Base-by-base conservation (phyloP, 2,113 vertebrate species). In the Abramis brama region DNA sequence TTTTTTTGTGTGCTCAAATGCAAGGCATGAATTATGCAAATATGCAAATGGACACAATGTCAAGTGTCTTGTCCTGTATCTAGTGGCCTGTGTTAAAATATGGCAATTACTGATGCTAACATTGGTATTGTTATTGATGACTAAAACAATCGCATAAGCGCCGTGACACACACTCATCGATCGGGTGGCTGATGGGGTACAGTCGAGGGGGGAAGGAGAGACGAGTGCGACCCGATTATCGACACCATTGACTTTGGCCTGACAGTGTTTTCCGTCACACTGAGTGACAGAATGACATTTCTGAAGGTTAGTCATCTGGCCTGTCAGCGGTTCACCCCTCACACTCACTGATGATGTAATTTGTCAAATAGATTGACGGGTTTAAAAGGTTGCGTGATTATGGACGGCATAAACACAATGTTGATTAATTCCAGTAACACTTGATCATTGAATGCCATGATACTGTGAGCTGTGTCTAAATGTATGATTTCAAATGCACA, bases 21-120 rank as follows among this genome's bases (percentile, higher is more conserved):
- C 47, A 57, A 62, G 19, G 7, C 76, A 85, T 88, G 85, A 83
- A 82, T 89, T 66, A 90, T 88, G 85, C 87, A 86, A 52, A 79
- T 76, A 79, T 86, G 88, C 59, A 86, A 89, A 91, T 77, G 75
- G 64, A 23, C 62, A 50, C 82, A 91, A 93, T 91, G 92, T 94
- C 90, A 91, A 89, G 71, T 80, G 88, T 83, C 83, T 79, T 86
- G 73, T 36, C 30, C 59, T 76, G 87, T 90, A 89, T 87, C 86
- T 87, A 64, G 45, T 91, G 89, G 89, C 78, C 60, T 33, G 23
- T 55, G 83, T 83, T 86, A 55, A 90, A 89, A 90, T 85, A 85
- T 45, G 60, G 71, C 82, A 83, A 86, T 91, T 89, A 90, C 59
- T 78, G 83, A 90, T 87, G 86, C 77, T 82, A 88, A 87, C 89